Evolutionary conservation across 1,140 invertebrate species (phyloP), one percentile per base, ranked within the genome.

Genomic region (Propsilocerus akamusi): DNA sequence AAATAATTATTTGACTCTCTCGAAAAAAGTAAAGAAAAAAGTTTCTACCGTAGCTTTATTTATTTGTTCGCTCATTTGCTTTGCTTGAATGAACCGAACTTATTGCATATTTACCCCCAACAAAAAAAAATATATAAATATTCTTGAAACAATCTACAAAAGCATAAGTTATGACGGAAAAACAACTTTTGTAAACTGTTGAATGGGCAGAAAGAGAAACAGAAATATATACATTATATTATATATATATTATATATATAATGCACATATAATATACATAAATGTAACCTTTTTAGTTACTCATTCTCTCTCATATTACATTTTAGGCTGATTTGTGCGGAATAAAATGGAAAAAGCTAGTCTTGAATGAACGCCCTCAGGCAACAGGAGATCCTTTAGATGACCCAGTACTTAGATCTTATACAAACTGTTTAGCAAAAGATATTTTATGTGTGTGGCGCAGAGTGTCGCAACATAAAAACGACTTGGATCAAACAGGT

Each of bases 391-490:
- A 83, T 58, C 83, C 86, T 46, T 73, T 95, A 58, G 86, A 90
- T 59, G 93, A 97, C 71, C 92, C 93, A 26, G 89, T 97, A 54
- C 73, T 97, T 59, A 77, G 81, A 58, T 90, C 89, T 59, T 97
- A 89, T 72, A 82, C 88, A 59, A 82, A 86, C 63, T 97, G 93
- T 73, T 78, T 97, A 55, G 83, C 86, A 59, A 81, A 83, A 54
- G 91, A 96, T 70, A 90, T 97, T 61, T 75, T 97, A 52, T 95
- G 91, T 74, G 91, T 96, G 57, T 97, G 94, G 94, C 77, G 93
- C 59, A 76, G 90, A 51, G 81, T 86, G 52, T 76, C 79, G 51
- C 72, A 77, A 48, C 70, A 75, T 49, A 65, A 63, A 51, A 59
- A 57, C 56, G 63, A 65, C 30, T 58, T 62, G 55, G 55, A 58